These are phyloP conservation scores for Ctenicera cuprea DNA, from an alignment of 2,888 invertebrate genomes.

Conservation along the genomic window DNA sequence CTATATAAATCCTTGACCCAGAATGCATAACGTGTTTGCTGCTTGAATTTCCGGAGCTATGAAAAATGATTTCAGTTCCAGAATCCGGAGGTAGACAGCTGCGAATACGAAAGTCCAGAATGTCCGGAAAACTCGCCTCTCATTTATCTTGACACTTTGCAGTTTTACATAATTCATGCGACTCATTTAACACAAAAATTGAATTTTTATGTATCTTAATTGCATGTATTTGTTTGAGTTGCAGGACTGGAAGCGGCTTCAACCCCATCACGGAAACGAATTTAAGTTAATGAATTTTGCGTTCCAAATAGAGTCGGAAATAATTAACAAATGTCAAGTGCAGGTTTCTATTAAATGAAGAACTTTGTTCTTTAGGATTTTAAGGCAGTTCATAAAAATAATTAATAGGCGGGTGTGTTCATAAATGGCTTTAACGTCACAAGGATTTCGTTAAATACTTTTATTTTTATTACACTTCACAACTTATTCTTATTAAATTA, in stretches of 20 bases:
- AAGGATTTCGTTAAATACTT: not conserved
- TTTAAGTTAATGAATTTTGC: conserved; percentile 37
- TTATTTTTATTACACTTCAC: not conserved
- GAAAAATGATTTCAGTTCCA: conserved; percentile 37
- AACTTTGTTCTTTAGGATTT: conserved; percentile 30
- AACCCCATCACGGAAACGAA: conserved; percentile 25
- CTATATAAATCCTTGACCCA: conserved; percentile 27
- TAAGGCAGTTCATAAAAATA: conserved; percentile 19
- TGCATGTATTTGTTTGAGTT: conserved; percentile 27
- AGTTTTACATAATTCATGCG: conserved; percentile 36
- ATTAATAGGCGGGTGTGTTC: not conserved
- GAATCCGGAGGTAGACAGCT: conserved; percentile 32
- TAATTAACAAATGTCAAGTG: conserved; percentile 44
- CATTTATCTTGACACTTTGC: conserved; percentile 35
- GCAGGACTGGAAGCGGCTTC: conserved; percentile 2
- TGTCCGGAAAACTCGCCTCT: conserved; percentile 31
- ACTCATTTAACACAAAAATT: conserved; percentile 45
- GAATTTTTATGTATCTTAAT: conserved; percentile 41
- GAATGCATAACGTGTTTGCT: conserved; percentile 28
- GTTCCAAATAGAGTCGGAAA: conserved; percentile 36
- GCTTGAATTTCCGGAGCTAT: conserved; percentile 36
- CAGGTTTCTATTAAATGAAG: conserved; percentile 38
- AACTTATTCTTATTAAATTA: not conserved
- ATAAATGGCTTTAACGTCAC: not conserved
- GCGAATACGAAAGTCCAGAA: conserved; percentile 34